A percentile compares a stretch with the other conserved stretches of the same genome.
These are phyloP conservation scores for Papilio gigon DNA, from an alignment of 2,888 invertebrate genomes.

Conservation along the genomic window DNA sequence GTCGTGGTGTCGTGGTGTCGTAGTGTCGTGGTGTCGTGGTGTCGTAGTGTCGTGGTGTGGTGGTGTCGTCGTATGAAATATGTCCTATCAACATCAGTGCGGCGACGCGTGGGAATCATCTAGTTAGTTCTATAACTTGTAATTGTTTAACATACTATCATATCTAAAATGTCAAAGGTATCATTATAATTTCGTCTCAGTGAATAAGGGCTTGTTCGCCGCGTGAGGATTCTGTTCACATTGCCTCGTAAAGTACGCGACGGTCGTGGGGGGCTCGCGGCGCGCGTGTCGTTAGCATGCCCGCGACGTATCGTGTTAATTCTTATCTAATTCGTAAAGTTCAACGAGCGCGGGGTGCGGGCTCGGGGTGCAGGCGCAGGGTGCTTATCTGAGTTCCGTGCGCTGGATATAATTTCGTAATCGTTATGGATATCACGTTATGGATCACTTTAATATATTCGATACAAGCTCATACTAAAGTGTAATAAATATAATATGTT, in stretches of 20 bases:
- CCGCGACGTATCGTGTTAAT: conserved; percentile 20
- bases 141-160: too few species aligned
- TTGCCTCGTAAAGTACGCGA: neutral
- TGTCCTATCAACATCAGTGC: too few species aligned
- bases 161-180: neutral
- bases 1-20: too few species aligned
- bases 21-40: too few species aligned
- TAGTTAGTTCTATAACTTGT: neutral
- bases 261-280: neutral
- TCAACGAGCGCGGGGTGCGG: neutral
- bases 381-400: conserved; percentile 11
- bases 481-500: neutral
- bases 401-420: conserved; percentile 13
- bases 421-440: neutral
- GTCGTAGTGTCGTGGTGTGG: too few species aligned
- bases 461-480: neutral
- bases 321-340: conserved; percentile 28
- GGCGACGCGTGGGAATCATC: neutral
- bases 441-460: neutral
- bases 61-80: neutral
- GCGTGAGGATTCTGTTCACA: conserved; percentile 11
- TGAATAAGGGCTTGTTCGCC: neutral
- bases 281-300: conserved; percentile 8
- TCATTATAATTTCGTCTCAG: neutral
- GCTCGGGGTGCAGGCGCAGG: neutral